Evolutionary conservation across 2,888 invertebrate genomes (phyloP), one percentile per base, ranked within the genome.

Genomic region (Thalpophila matura): DNA sequence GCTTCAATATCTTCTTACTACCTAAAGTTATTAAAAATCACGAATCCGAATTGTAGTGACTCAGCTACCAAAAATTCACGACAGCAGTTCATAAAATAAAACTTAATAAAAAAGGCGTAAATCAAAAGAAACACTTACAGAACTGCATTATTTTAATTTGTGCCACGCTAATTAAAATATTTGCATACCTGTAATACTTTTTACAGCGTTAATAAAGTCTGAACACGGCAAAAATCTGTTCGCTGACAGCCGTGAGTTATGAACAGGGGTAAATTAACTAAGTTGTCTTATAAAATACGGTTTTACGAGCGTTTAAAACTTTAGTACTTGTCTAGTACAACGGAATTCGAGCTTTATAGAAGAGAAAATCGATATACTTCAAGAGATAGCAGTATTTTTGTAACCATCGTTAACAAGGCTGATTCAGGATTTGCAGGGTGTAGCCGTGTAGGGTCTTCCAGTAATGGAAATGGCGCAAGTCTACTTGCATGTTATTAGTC

Each of bases 231-330:
- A 68, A 77, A 73, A 73, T 51, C 49, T 59, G 56, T 69, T 59
- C 53, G 35, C 46, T 57, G 54, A 68, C 55, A 46, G 29, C 56
- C 47, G 58, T 68, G 50, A 50, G 70, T 63, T 72, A 82, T 67
- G 75, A 68, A 69, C 68, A 55, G 65, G 72, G 68, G 70, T 74
- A 81, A 79, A 86, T 87, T 80, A 86, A 77, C 71, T 80, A 87
- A 86, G 66, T 86, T 86, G 54, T 22, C 74, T 55, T 74, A 57
- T 83, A 81, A 86, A 83, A 82, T 79, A 80, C 33, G 67, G 68
- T 83, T 83, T 85, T 83, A 84, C 66, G 83, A 75, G 64, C 65
- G 55, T 77, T 74, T 65, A 54, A 82, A 84, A 80, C 85, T 82
- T 60, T 45, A 26, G 50, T 29, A 57, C 54, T 80, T 70, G 50